Evolutionary conservation across 2,797 vertebrate genomes (phyloP), one percentile per base, ranked within the genome.

Genomic region (Parotocinclus haroldoi): DNA sequence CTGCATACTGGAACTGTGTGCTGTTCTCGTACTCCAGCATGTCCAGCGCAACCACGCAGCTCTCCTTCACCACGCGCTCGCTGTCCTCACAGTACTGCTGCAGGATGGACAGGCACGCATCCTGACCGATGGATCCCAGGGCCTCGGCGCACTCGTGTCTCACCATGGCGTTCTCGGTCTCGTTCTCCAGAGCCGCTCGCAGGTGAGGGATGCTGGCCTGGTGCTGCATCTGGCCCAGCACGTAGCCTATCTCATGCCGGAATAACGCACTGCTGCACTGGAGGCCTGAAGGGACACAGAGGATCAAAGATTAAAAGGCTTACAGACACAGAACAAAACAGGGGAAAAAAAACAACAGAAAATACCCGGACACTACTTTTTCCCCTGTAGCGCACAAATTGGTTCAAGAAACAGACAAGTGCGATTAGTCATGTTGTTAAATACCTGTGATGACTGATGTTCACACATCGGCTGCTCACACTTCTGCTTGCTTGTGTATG

Each of bases 121-220:
- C 89, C 58, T 51, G 84, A 16, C 96, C 95, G 0, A 98, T 97
- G 78, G 96, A 87, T 3, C 96, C 96, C 55, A 99, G 87, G 0
- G 96, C 96, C 81, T 98, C 96, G 0, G 96, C 96, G 0, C 95
- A 96, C 78, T 98, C 96, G 0, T 98, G 96, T 0, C 96, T 89
- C 61, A 99, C 96, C 95, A 99, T 98, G 77, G 95, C 86, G 80
- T 44, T 98, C 86, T 99, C 94, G 0, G 77, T 1, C 0, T 4
- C 7, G 7, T 54, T 77, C 56, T 84, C 72, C 82, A 98, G 85
- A 0, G 84, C 66, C 0, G 90, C 91, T 0, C 74, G 63, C 73
- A 98, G 89, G 50, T 88, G 91, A 0, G 94, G 91, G 46, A 99
- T 82, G 0, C 92, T 86, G 0, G 92, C 92, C 18, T 93, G 91